Evolutionary conservation across 2,113 vertebrate species (phyloP).

Genomic region (Tautogolabrus adspersus): DNA sequence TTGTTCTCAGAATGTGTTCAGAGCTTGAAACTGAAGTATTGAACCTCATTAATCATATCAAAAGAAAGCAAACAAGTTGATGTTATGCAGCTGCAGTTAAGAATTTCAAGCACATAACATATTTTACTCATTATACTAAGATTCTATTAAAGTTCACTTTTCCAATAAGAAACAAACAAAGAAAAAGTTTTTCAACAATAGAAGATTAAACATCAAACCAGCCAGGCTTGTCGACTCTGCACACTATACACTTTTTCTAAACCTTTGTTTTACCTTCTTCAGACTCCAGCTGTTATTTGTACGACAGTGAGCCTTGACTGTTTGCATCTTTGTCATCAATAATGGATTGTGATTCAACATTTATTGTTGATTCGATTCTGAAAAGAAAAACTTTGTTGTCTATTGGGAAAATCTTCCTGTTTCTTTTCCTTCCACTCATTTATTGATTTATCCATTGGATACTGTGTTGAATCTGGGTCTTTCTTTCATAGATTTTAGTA

Average conservation of each 20-base stretch:
- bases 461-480: not conserved
- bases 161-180: not conserved
- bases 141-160: not conserved
- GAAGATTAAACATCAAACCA: too few species aligned
- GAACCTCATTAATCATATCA: not conserved
- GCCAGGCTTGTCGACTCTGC: too few species aligned
- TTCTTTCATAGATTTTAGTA: not conserved
- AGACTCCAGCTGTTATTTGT: conserved; percentile 10
- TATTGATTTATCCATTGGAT: conserved; percentile 3
- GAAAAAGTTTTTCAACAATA: too few species aligned
- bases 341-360: conserved; percentile 12
- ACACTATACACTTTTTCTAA: too few species aligned
- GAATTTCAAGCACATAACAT: not conserved
- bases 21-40: not conserved
- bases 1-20: not conserved
- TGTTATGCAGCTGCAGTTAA: not conserved
- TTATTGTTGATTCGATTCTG: not conserved
- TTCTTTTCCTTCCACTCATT: conserved; percentile 21
- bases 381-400: conserved; percentile 8
- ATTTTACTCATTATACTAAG: too few species aligned
- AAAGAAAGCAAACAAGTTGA: not conserved
- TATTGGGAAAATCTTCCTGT: not conserved
- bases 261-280: not conserved
- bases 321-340: conserved; percentile 1
- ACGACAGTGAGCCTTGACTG: not conserved